These are phyloP conservation scores for Phaethon lepturus DNA, from an alignment of 2,113 vertebrate species.

Conservation along the genomic window DNA sequence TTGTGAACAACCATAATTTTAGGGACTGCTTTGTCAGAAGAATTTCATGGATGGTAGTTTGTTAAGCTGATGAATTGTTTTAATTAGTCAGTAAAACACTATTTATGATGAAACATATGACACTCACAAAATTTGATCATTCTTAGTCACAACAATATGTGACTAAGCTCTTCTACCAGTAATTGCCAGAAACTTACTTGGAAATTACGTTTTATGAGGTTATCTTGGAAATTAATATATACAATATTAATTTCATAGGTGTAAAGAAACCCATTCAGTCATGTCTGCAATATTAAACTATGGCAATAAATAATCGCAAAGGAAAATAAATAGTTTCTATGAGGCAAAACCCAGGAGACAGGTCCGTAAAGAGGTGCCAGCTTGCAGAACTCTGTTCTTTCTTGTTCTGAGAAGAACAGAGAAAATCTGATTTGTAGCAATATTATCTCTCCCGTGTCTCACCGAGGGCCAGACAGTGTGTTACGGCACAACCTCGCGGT, in stretches of 20 bases:
- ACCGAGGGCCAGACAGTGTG: not conserved
- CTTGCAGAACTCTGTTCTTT: not conserved
- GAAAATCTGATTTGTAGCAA: not conserved
- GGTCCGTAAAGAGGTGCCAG: not conserved
- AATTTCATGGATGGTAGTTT: constrained; percentile 56
- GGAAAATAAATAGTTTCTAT: not conserved
- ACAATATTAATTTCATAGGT: constrained; percentile 27
- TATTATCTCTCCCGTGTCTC: not conserved
- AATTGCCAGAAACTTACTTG: constrained; percentile 15
- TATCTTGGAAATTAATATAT: constrained; percentile 55
- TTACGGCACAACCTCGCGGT: not conserved
- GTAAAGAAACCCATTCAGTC: constrained; percentile 9
- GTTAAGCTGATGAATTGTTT: constrained; percentile 72
- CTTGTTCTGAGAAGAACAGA: not conserved
- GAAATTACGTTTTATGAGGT: constrained; percentile 19
- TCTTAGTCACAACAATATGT: constrained; percentile 23
- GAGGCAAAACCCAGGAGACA: not conserved
- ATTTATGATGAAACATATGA: constrained; percentile 57
- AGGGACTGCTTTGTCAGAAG: constrained; percentile 57
- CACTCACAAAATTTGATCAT: constrained; percentile 51
- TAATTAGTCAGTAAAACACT: constrained; percentile 70
- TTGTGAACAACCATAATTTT: constrained; percentile 49
- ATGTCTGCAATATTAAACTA: not conserved
- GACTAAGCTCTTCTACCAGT: constrained; percentile 30
- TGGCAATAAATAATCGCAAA: constrained; percentile 5